Percentiles rank a stretch among this genome's conserved stretches.
phyloP scores from a whole-genome alignment of 2,888 invertebrate species.

The Nemotelus nigrinus region DNA sequence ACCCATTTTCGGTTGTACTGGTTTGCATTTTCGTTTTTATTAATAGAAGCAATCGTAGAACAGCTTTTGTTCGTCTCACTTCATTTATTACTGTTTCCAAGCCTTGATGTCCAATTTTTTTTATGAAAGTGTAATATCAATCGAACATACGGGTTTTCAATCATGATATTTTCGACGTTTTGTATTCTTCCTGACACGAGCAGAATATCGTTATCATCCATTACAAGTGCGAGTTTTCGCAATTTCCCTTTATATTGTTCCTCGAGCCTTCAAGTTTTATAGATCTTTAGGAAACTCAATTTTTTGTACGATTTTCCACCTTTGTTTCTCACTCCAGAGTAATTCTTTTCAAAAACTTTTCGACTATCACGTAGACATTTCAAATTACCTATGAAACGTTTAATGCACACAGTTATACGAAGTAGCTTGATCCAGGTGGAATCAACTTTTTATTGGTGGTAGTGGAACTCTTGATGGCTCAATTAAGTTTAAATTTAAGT shows the following conservation, averaged over 20 bases:
- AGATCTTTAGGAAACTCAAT: not conserved
- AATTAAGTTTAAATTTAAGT: not conserved
- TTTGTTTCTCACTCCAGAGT: constrained; percentile 10
- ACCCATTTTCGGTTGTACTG: not conserved
- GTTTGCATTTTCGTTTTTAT: constrained; percentile 40
- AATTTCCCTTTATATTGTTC: not conserved
- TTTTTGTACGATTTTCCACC: constrained; percentile 25
- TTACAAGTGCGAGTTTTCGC: constrained; percentile 6
- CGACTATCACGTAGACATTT: not conserved
- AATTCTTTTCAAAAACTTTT: not conserved
- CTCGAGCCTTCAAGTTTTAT: constrained; percentile 12
- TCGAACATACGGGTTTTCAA: constrained; percentile 31
- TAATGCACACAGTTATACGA: constrained; percentile 4
- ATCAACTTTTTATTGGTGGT: not conserved
- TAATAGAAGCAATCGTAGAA: constrained; percentile 41
- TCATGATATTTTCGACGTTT: not conserved
- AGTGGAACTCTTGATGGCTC: not conserved
- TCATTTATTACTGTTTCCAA: not conserved
- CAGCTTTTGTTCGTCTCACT: constrained; percentile 28
- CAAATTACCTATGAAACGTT: not conserved
- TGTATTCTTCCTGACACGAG: constrained; percentile 12
- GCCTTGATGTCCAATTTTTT: constrained; percentile 26
- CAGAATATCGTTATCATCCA: constrained; percentile 28
- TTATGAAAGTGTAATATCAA: constrained; percentile 12
- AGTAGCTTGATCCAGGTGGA: constrained; percentile 4